Conservation (phyloP, 2,797 vertebrate species). For the Octomys mimax region DNA sequence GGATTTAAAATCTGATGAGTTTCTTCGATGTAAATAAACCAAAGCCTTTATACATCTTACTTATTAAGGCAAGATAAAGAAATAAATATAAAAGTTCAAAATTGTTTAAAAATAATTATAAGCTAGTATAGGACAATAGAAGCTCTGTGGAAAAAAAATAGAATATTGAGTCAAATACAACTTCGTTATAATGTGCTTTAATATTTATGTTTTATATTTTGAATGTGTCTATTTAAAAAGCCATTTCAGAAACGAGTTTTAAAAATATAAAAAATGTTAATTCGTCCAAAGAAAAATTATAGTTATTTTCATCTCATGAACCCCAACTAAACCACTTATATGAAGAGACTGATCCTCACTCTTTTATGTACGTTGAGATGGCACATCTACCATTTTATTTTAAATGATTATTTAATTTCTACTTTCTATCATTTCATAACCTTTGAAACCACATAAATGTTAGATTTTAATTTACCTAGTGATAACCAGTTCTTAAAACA, state of each 20-base stretch:
- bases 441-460: background rate
- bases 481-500: background rate
- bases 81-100: background rate
- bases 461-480: background rate
- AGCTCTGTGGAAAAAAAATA: background rate
- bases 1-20: background rate
- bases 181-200: background rate
- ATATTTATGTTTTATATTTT: background rate
- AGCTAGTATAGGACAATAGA: background rate
- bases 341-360: background rate
- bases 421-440: background rate
- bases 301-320: background rate
- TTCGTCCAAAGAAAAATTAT: background rate
- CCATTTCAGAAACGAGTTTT: background rate
- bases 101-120: conserved; percentile 2
- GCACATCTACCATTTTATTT: background rate
- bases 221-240: background rate
- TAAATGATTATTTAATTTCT: background rate
- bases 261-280: background rate
- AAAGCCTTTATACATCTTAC: background rate
- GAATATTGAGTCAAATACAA: background rate
- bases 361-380: background rate
- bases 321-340: background rate
- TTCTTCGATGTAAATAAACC: conserved; percentile 26
- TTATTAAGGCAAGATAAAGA: background rate